Percentiles rank a stretch among this genome's conserved stretches.
These are phyloP conservation scores for Ophraella communa DNA, from an alignment of 2,888 invertebrate species.

Conservation along the genomic window DNA sequence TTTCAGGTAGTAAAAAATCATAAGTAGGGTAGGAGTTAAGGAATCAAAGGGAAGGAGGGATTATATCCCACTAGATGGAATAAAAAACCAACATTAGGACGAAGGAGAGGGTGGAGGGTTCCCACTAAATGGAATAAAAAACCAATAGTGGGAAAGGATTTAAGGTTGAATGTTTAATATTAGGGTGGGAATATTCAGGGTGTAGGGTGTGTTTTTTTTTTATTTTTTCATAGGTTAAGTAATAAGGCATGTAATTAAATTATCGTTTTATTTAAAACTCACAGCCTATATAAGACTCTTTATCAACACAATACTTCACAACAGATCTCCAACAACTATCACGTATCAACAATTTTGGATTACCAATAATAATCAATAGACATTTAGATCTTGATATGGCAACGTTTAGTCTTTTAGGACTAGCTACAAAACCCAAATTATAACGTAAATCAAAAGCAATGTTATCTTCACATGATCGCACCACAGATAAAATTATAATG, in stretches of 20 bases:
- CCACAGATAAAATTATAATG: slow-evolving; percentile 77
- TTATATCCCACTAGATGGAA: no score
- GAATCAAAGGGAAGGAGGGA: no score
- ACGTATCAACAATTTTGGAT: slow-evolving; percentile 72
- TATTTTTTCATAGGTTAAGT: no score
- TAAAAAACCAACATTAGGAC: no score
- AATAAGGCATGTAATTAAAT: background rate
- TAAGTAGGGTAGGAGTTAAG: no score
- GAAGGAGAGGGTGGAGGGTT: no score
- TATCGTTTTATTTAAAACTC: slow-evolving; percentile 60
- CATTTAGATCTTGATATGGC: slow-evolving; percentile 85
- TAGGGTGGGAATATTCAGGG: no score
- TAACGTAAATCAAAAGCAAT: slow-evolving; percentile 61
- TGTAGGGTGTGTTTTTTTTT: no score
- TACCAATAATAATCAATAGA: slow-evolving; percentile 81
- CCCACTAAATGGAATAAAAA: no score
- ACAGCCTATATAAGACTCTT: slow-evolving; percentile 74
- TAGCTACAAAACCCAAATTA: slow-evolving; percentile 75
- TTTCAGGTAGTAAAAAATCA: no score
- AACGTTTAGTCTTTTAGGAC: slow-evolving; percentile 85
- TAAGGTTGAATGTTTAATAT: no score
- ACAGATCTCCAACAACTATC: slow-evolving; percentile 75
- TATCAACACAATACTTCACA: slow-evolving; percentile 68
- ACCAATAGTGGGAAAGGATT: no score
- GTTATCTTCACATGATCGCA: slow-evolving; percentile 62